Base-by-base conservation (phyloP, 1,140 invertebrate species). In the Grapholita molesta region DNA sequence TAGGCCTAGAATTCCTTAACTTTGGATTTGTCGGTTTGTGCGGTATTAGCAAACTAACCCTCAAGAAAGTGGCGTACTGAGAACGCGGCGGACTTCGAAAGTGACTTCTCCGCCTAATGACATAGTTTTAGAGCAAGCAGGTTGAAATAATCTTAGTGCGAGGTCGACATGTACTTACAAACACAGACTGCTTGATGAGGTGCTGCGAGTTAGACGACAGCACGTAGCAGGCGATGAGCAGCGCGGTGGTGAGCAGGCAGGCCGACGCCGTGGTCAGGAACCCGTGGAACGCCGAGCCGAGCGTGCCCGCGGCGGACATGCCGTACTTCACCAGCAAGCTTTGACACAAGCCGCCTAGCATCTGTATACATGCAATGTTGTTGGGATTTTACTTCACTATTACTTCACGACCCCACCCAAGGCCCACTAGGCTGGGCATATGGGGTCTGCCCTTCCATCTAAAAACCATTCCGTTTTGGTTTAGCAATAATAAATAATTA, bases 321-420 rank as follows among this genome's bases (percentile, higher is more conserved):
- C 96, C 96, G 78, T 95, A 97, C 72, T 95, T 95, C 23, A 97
- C 93, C 2, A 96, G 89, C 42, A 97, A 83, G 55, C 94, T 96
- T 82, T 97, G 95, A 78, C 96, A 96, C 11, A 97, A 86, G 12
- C 94, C 94, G 38, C 95, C 96, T 72, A 97, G 85, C 48, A 95
- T 77, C 95, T 96, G 82, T 23, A 79, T 12, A 72, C 24, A 5
- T 30, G 75, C 2, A 64, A 64, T 72, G 48, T 23, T 55, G 52
- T 24, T 65, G n/a, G n/a, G 11, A 35, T 2, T 7, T 35, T 11
- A 33, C 12, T 33, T 12, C 32, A 33, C 12, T n/a, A n/a, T n/a
- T n/a, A n/a, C n/a, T n/a, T n/a, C n/a, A n/a, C n/a, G n/a, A n/a
- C n/a, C n/a, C n/a, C n/a, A n/a, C n/a, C n/a, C n/a, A n/a, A n/a